A percentile compares a stretch with the other conserved stretches of the same genome.
Evolutionary conservation across 2,797 vertebrate species (phyloP).

Genomic region (Dermochelys coriacea): DNA sequence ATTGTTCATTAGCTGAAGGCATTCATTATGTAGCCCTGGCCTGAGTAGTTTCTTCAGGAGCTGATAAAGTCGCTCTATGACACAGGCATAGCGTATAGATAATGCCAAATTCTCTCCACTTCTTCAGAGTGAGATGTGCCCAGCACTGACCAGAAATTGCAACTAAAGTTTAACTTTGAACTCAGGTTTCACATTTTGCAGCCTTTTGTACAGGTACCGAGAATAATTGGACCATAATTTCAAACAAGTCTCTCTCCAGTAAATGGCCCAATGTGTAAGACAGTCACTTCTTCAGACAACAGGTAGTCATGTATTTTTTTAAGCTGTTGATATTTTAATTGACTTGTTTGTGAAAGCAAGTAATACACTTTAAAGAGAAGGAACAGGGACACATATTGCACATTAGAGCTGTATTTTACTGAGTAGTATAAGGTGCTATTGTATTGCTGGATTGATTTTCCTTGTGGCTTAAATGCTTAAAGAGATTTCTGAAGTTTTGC

Average conservation of each 20-base stretch:
- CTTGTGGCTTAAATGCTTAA: constrained; percentile 51
- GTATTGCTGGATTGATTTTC: constrained; percentile 63
- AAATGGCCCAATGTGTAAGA: not conserved
- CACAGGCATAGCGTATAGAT: constrained; percentile 8
- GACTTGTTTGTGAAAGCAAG: not conserved
- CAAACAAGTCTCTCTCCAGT: constrained; percentile 5
- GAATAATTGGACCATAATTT: not conserved
- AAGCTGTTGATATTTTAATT: not conserved
- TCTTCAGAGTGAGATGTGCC: not conserved
- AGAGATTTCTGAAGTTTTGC: constrained; percentile 29
- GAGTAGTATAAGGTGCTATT: not conserved
- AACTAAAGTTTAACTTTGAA: constrained; percentile 10
- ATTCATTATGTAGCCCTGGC: not conserved
- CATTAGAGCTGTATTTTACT: accelerated
- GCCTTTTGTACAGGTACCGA: constrained; percentile 36
- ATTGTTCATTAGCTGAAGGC: not conserved
- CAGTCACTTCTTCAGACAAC: not conserved
- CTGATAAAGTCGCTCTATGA: constrained; percentile 17
- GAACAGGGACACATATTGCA: constrained; percentile 20
- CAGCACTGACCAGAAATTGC: constrained; percentile 21
- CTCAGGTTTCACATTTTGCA: constrained; percentile 30
- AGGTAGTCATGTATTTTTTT: not conserved
- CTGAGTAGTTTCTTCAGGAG: constrained; percentile 24
- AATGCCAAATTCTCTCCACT: not conserved
- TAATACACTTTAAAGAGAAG: not conserved